phyloP scores from a whole-genome alignment of 2,113 vertebrate genomes.

The Catagonus wagneri region DNA sequence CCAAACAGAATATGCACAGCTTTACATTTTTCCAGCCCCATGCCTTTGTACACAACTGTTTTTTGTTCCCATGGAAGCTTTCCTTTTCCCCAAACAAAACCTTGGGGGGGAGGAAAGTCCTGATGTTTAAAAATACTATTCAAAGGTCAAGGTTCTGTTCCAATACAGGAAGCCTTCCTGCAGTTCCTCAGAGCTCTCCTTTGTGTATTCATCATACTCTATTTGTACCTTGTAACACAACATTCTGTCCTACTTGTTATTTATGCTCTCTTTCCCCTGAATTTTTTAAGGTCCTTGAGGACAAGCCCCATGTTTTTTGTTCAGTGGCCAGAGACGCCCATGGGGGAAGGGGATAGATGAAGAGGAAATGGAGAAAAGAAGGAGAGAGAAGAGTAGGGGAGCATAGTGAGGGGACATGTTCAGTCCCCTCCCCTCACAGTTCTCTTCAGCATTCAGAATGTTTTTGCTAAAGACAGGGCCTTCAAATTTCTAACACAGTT shows the following conservation, averaged over 20 bases:
- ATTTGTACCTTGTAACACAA: not conserved
- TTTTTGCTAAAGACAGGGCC: constrained; percentile 22
- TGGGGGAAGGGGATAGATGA: not conserved
- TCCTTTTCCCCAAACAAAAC: constrained; percentile 58
- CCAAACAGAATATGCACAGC: not conserved
- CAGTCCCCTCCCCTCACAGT: not conserved
- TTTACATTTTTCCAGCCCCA: not conserved
- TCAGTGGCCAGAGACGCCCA: not conserved
- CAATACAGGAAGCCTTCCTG: not conserved
- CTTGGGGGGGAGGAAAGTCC: not conserved
- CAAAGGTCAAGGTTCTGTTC: constrained; percentile 37
- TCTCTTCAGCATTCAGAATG: constrained; percentile 11
- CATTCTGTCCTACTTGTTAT: constrained; percentile 61
- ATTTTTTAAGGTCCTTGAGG: constrained; percentile 15
- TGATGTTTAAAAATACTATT: constrained; percentile 44
- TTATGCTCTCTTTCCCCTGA: not conserved
- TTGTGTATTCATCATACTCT: not conserved
- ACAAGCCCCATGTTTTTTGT: not conserved
- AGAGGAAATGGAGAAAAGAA: not conserved
- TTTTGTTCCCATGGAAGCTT: not conserved
- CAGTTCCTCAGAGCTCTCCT: constrained; percentile 26
- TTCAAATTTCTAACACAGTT: constrained; percentile 25
- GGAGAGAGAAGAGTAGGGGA: not conserved
- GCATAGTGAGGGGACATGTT: not conserved
- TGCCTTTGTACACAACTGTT: not conserved